Conservation (phyloP, 2,888 invertebrate species). For the Chrysodeixis includens region DNA sequence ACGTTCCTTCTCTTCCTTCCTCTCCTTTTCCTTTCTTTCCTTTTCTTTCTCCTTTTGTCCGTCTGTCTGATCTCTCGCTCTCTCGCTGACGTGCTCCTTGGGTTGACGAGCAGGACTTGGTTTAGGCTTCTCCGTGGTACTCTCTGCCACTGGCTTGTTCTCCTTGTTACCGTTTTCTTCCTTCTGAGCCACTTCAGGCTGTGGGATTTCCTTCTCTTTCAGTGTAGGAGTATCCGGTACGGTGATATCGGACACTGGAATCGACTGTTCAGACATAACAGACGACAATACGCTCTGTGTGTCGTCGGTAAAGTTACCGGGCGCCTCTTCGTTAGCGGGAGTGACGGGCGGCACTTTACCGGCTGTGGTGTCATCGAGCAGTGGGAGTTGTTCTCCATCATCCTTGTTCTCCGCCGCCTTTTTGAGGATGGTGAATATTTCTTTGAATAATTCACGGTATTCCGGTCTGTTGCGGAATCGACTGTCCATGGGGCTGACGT, state of each 20-base stretch:
- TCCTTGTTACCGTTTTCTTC: conserved; percentile 76
- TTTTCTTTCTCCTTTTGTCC: conserved; percentile 55
- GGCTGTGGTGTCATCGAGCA: conserved; percentile 90
- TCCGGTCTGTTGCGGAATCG: conserved; percentile 95
- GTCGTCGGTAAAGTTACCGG: conserved; percentile 91
- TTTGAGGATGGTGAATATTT: conserved; percentile 95
- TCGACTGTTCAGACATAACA: conserved; percentile 92
- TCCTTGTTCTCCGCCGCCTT: conserved; percentile 95
- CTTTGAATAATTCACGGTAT: conserved; percentile 94
- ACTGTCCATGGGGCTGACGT: conserved; percentile 93
- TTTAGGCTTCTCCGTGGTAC: conserved; percentile 71
- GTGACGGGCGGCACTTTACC: conserved; percentile 92
- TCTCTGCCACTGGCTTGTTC: conserved; percentile 76
- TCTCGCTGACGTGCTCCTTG: conserved; percentile 64
- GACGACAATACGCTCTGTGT: conserved; percentile 93
- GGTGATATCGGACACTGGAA: conserved; percentile 91
- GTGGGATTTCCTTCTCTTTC: conserved; percentile 81
- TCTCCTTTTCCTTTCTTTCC: conserved; percentile 64
- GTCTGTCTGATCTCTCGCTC: conserved; percentile 61
- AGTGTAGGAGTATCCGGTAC: conserved; percentile 87
- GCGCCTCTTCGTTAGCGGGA: conserved; percentile 91
- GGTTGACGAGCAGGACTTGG: conserved; percentile 52
- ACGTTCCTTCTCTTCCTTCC: conserved; percentile 82
- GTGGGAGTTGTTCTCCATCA: conserved; percentile 93
- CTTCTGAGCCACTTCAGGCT: conserved; percentile 73